phyloP scores from a whole-genome alignment of 1,140 invertebrate species.

The Camponotus vicinus region DNA sequence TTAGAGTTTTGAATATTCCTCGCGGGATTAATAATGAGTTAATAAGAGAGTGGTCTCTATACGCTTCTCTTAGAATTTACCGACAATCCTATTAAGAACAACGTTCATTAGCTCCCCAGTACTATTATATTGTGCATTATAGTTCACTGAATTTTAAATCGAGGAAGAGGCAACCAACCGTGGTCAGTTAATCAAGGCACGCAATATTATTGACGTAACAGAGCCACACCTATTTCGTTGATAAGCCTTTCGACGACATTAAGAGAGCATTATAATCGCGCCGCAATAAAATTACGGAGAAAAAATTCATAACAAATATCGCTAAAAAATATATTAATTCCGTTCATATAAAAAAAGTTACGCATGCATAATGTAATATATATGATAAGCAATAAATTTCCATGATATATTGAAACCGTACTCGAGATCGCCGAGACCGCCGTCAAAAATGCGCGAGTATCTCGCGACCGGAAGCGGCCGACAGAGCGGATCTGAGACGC shows the following conservation, averaged over 20 bases:
- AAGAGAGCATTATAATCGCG: slow-evolving; percentile 14
- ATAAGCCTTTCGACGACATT: slow-evolving; percentile 12
- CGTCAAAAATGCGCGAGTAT: neutral
- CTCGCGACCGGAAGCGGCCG: slow-evolving; percentile 34
- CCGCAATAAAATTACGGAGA: slow-evolving; percentile 1
- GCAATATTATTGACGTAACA: slow-evolving; percentile 54
- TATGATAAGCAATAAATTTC: neutral
- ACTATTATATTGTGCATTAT: slow-evolving; percentile 27
- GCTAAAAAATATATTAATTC: neutral
- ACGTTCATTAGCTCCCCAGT: slow-evolving; percentile 33
- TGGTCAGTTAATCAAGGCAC: slow-evolving; percentile 51
- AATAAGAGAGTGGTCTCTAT: slow-evolving; percentile 19
- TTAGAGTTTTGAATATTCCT: neutral
- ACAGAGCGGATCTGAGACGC: neutral
- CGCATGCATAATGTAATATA: neutral
- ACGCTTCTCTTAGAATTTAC: neutral
- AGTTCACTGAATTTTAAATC: slow-evolving; percentile 46
- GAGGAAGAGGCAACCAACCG: slow-evolving; percentile 55
- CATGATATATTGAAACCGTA: neutral
- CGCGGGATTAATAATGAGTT: slow-evolving; percentile 28
- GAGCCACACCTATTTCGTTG: slow-evolving; percentile 32
- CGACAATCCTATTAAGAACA: slow-evolving; percentile 29
- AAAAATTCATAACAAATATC: slow-evolving; percentile 2
- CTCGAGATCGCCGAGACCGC: neutral
- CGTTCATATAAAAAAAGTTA: neutral